These are phyloP conservation scores for Helleia helle DNA, from an alignment of 2,888 invertebrate species.

Conservation along the genomic window DNA sequence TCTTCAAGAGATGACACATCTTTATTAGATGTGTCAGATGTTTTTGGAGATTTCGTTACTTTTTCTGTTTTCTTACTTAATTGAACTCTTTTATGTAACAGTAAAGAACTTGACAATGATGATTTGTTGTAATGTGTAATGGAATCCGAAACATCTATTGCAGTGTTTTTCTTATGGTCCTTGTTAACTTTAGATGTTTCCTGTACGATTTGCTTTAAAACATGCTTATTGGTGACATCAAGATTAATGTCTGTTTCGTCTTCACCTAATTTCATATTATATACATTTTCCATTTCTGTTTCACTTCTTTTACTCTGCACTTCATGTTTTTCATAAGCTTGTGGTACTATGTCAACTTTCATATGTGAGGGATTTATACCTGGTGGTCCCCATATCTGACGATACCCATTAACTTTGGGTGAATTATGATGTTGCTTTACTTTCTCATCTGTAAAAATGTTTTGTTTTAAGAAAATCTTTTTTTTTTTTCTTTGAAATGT, in stretches of 20 bases:
- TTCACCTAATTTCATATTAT: not conserved
- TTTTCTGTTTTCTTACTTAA: slow-evolving; percentile 17
- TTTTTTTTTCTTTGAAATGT: too few species aligned
- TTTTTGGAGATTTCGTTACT: slow-evolving; percentile 16
- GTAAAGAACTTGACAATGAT: slow-evolving; percentile 15
- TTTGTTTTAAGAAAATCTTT: too few species aligned
- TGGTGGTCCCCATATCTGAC: slow-evolving; percentile 33
- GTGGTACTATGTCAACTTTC: slow-evolving; percentile 3
- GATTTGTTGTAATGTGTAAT: slow-evolving; percentile 6
- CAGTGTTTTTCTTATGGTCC: not conserved
- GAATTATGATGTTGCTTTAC: not conserved
- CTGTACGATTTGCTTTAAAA: not conserved
- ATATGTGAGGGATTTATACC: slow-evolving; percentile 17
- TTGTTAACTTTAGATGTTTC: not conserved
- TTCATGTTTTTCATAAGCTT: not conserved
- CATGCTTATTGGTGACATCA: slow-evolving; percentile 1
- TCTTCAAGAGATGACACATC: slow-evolving; percentile 24
- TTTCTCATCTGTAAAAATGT: not conserved
- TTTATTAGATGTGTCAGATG: slow-evolving; percentile 28
- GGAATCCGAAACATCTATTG: not conserved
- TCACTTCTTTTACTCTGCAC: not conserved
- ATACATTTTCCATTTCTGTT: not conserved
- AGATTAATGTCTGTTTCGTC: slow-evolving; percentile 5
- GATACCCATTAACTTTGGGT: slow-evolving; percentile 16
- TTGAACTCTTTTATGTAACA: slow-evolving; percentile 26